These are phyloP conservation scores for Ictidomys tridecemlineatus DNA, from an alignment of 2,113 vertebrate genomes.

Conservation along the genomic window DNA sequence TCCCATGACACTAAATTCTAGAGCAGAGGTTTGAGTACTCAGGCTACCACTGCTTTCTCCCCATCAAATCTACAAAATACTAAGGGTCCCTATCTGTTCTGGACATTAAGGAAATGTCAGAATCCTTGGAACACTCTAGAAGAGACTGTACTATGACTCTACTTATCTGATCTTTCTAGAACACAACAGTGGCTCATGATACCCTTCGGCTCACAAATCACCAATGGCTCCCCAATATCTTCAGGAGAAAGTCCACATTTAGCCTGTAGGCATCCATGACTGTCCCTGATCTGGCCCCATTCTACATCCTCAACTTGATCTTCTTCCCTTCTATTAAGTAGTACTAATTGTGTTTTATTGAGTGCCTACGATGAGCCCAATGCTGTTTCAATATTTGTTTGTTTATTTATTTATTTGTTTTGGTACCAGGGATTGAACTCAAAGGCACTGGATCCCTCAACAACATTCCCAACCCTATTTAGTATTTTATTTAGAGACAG, in stretches of 20 bases:
- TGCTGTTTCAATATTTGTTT: background rate
- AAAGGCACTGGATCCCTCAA: too few relatives aligned
- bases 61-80: background rate
- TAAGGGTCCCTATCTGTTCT: background rate
- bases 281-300: too few relatives aligned
- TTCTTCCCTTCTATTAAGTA: background rate
- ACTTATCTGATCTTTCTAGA: conserved; percentile 7
- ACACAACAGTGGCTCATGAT: background rate
- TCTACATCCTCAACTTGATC: background rate
- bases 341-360: background rate
- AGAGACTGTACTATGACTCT: background rate
- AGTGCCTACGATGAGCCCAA: background rate
- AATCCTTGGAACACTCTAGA: background rate
- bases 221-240: background rate
- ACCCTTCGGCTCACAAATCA: background rate
- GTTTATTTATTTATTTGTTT: too few relatives aligned
- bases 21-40: background rate
- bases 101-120: background rate
- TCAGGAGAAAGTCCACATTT: background rate
- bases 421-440: too few relatives aligned
- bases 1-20: background rate
- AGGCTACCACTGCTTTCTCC: background rate
- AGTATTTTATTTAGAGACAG: too few relatives aligned
- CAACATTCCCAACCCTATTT: too few relatives aligned
- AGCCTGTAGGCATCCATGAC: background rate